Base-by-base conservation (phyloP, 2,797 vertebrate species). In the Spatula versicolor region DNA sequence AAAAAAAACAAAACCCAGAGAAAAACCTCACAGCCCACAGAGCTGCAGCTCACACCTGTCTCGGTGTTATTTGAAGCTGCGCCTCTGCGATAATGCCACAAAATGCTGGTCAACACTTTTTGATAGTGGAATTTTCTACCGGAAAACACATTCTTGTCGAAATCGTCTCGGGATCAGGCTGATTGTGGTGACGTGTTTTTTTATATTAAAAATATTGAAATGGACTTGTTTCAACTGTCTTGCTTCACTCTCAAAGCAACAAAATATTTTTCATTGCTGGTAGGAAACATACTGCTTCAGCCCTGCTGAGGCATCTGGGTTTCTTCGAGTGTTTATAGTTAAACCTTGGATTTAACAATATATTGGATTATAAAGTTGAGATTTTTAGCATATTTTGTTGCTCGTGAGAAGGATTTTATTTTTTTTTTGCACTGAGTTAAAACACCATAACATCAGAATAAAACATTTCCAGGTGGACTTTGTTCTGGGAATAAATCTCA, bases 291-390 rank as follows among this genome's bases (percentile, higher is more conserved):
- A 35, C 35, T 33, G 26, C 35, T 88, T 66, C 63, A 80, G 12
- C 59, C 88, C 55, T 75, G 55, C 52, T 2, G 30, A 88, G 45
- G 89, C 68, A 75, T 71, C 52, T 16, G 14, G 43, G 1, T 21
- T 96, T 69, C 52, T 41, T 55, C 0, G 1, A 4, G 17, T 67
- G n/a, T 64, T 92, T 37, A 8, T 23, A 80, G 21, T 68, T 54
- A 77, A 95, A 85, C 9, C 56, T 81, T 37, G 68, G 48, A 73
- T 87, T 89, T 83, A 75, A 64, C 13, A 64, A 89, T 56, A 80
- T 52, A 48, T 41, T 89, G 86, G 60, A 87, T 85, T 73, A 35
- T 35, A 35, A 35, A 35, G 35, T 35, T 58, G 58, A 90, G 62
- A 18, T 83, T 91, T 82, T 56, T 62, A 76, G 60, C 1, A 6